Conservation (phyloP, 2,888 invertebrate genomes). For the Lasioglossum lativentre region DNA sequence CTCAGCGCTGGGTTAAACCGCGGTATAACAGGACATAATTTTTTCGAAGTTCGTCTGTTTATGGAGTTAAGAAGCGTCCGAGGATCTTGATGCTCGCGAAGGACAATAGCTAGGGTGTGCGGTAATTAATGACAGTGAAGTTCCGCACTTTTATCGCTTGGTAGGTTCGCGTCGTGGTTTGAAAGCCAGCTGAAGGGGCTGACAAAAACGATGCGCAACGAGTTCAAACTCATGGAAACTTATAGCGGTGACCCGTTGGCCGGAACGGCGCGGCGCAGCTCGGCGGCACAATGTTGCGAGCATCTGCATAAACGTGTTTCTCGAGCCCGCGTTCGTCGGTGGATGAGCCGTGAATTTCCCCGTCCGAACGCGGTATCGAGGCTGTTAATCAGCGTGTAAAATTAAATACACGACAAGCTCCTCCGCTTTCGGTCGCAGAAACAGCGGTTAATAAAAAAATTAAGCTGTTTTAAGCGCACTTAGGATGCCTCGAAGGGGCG, state of each 20-base stretch:
- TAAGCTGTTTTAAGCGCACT: neutral
- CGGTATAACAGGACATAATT: neutral
- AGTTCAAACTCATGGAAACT: slow-evolving; percentile 2
- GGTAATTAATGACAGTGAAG: neutral
- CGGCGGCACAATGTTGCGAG: slow-evolving; percentile 19
- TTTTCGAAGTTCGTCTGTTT: neutral
- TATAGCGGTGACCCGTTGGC: slow-evolving; percentile 31
- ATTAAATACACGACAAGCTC: slow-evolving; percentile 13
- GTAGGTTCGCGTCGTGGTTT: neutral
- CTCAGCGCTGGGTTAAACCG: neutral
- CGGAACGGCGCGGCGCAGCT: slow-evolving; percentile 22
- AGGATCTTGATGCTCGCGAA: neutral
- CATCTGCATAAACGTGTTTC: slow-evolving; percentile 42
- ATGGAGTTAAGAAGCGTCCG: neutral
- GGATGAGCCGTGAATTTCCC: slow-evolving; percentile 4
- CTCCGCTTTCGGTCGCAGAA: neutral
- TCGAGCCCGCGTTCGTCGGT: neutral
- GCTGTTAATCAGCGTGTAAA: slow-evolving; percentile 32
- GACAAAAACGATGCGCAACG: neutral
- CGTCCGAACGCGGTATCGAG: slow-evolving; percentile 39
- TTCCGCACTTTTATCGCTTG: neutral
- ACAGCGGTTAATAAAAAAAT: slow-evolving; percentile 8
- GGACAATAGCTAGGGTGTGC: neutral
- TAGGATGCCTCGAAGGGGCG: neutral
- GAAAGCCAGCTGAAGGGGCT: neutral